phyloP scores from a whole-genome alignment of 2,888 invertebrate species.

The Leptinotarsa juncta region DNA sequence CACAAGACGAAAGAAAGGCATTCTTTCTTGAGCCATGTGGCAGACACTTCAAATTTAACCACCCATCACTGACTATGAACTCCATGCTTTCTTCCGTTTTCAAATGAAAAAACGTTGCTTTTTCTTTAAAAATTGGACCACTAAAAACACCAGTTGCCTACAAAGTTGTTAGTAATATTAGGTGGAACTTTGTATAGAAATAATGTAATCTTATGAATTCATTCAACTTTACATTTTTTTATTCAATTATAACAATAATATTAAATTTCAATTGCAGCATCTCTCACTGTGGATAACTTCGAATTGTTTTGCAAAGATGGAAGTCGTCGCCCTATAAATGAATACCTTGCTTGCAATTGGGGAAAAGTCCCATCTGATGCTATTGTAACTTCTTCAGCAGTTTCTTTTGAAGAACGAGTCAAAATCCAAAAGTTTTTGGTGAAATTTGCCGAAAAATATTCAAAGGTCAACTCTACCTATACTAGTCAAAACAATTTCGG shows the following conservation, averaged over 20 bases:
- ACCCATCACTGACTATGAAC: too few species aligned
- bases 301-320: constrained; percentile 88
- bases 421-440: constrained; percentile 76
- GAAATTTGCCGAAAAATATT: constrained; percentile 72
- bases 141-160: too few species aligned
- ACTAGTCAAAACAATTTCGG: constrained; percentile 24
- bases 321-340: constrained; percentile 73
- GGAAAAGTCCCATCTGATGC: constrained; percentile 86
- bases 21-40: too few species aligned
- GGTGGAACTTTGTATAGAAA: too few species aligned
- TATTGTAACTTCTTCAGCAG: constrained; percentile 87
- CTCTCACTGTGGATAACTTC: constrained; percentile 76
- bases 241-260: constrained; percentile 5
- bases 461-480: constrained; percentile 41
- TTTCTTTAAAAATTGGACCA: too few species aligned
- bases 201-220: neutral
- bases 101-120: too few species aligned
- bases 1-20: too few species aligned
- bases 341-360: constrained; percentile 86
- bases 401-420: constrained; percentile 69
- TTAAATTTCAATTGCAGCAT: constrained; percentile 66
- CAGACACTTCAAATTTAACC: too few species aligned
- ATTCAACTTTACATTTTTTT: neutral
- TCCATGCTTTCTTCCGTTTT: too few species aligned
- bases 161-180: too few species aligned